A percentile compares a stretch with the other conserved stretches of the same genome.
phyloP scores from a whole-genome alignment of 2,113 vertebrate species.

The Empidonax traillii region DNA sequence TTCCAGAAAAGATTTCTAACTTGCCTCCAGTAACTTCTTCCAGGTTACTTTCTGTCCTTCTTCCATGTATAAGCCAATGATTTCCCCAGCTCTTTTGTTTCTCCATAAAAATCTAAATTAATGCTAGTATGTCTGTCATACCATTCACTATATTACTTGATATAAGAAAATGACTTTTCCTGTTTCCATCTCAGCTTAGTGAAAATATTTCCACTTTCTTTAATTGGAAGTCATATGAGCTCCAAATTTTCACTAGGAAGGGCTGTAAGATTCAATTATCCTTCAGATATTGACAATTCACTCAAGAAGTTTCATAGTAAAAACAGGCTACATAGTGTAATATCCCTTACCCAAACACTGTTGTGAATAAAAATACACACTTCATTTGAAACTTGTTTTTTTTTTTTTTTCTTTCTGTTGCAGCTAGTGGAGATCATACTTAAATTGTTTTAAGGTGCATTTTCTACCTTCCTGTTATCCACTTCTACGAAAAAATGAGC shows the following conservation, averaged over 20 bases:
- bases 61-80: neutral
- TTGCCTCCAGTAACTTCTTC: neutral
- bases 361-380: neutral
- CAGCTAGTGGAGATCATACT: neutral
- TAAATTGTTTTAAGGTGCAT: conserved; percentile 17
- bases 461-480: neutral
- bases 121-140: neutral
- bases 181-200: neutral
- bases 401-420: neutral
- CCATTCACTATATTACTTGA: neutral
- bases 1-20: conserved; percentile 3
- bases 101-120: neutral
- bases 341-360: neutral
- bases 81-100: neutral
- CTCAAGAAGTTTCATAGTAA: neutral
- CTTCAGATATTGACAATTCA: neutral
- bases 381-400: neutral
- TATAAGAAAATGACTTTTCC: neutral
- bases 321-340: neutral
- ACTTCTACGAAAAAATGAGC: conserved; percentile 1
- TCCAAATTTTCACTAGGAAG: neutral
- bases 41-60: neutral
- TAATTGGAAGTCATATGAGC: neutral
- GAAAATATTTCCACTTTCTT: neutral
- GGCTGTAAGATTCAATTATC: neutral